phyloP scores from a whole-genome alignment of 2,113 vertebrate species.

The Petrocephalus microphthalmus region DNA sequence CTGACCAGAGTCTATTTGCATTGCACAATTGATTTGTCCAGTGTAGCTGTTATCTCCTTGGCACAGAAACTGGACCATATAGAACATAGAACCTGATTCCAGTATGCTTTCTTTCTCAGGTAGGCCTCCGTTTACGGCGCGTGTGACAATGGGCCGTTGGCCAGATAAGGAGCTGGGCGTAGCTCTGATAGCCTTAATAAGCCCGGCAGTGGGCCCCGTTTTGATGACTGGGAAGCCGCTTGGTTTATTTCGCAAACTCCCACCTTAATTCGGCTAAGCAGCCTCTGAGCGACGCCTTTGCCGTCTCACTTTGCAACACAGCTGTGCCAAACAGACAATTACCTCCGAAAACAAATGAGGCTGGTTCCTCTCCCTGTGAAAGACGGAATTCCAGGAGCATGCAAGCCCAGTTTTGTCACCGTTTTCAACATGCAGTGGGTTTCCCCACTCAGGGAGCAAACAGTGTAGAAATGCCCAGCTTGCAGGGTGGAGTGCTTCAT shows the following conservation, averaged over 20 bases:
- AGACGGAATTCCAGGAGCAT: neutral
- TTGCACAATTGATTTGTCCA: slow-evolving; percentile 41
- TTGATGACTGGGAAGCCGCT: slow-evolving; percentile 26
- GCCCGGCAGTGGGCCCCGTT: slow-evolving; percentile 25
- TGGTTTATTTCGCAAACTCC: slow-evolving; percentile 28
- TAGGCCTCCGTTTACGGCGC: neutral
- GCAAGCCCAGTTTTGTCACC: neutral
- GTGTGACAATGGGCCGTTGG: slow-evolving; percentile 14
- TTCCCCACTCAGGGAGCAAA: neutral
- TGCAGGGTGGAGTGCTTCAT: neutral
- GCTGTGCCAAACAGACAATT: neutral
- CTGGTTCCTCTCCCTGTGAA: neutral
- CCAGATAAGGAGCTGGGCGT: slow-evolving; percentile 23
- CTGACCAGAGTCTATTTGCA: slow-evolving; percentile 37
- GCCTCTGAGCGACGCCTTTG: slow-evolving; percentile 1
- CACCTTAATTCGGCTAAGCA: slow-evolving; percentile 24
- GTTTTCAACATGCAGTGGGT: neutral
- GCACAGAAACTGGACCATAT: slow-evolving; percentile 26
- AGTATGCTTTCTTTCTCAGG: slow-evolving; percentile 12
- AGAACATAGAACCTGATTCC: slow-evolving; percentile 20
- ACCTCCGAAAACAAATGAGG: neutral
- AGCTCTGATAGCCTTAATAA: slow-evolving; percentile 16
- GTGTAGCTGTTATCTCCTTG: slow-evolving; percentile 36
- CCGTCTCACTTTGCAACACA: neutral
- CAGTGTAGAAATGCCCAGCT: neutral